Base-by-base conservation (phyloP, 2,113 vertebrate species). In the Gallinago jamesoni region DNA sequence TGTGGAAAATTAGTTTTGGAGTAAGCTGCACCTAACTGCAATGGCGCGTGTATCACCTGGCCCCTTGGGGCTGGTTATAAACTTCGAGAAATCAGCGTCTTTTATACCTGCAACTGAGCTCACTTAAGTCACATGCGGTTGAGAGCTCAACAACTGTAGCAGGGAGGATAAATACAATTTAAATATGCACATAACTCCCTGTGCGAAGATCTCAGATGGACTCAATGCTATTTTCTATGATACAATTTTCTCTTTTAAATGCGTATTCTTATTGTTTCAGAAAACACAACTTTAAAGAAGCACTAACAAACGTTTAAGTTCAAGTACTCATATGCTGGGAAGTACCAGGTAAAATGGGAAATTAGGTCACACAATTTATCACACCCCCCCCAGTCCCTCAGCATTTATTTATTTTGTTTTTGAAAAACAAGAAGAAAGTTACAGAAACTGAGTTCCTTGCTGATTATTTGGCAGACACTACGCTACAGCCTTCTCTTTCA, bases 131-230 rank as follows among this genome's bases (percentile, higher is more conserved):
- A 39, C 0, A 0, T 12, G 10, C 59, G 83, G 27, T 27, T 24
- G 9, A 35, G 20, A 4, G 2, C 30, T 53, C 1, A 4, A 67
- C 33, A 33, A 43, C 5, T n/a, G 15, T 0, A 56, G 5, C 52
- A 60, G 3, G 41, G 20, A 43, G 8, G 5, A 80, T 31, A 84
- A 89, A 70, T 5, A 25, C 3, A 28, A 60, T 25, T 52, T 48
- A 73, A 90, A 52, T 33, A 52, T 5, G 10, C 12, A n/a, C 3
- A 2, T 48, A 50, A 15, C 10, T 59, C 12, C 39, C 52, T 56
- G 18, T 19, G 63, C 18, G 2, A 9, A 17, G 24, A 31, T n/a
- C n/a, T 45, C 14, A 68, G 55, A 9, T 3, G 2, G 20, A 62
- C 24, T 22, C 27, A 69, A 56, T 62, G 50, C n/a, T 27, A 23